A percentile compares a stretch with the other conserved stretches of the same genome.
Evolutionary conservation across 2,797 vertebrate genomes (phyloP).

Genomic region (Philypnodon macrostomus): DNA sequence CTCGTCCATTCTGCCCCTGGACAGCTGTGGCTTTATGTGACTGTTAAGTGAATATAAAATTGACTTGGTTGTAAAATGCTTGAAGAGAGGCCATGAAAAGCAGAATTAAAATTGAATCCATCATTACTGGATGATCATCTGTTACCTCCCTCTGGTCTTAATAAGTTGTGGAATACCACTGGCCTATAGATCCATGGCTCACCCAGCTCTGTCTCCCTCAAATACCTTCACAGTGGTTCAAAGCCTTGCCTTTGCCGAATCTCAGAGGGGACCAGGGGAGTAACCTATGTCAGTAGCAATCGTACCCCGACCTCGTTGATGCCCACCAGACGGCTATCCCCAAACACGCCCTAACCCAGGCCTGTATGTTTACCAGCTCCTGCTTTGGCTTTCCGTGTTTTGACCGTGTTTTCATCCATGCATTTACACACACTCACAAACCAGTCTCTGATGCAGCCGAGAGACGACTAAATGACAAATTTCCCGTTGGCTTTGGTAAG

Average conservation of each 20-base stretch:
- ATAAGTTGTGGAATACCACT: too few relatives aligned
- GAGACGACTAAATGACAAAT: constrained; percentile 80
- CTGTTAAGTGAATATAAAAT: too few relatives aligned
- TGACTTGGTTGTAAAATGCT: too few relatives aligned
- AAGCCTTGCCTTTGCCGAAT: constrained; percentile 61
- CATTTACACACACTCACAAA: constrained; percentile 67
- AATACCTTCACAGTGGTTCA: constrained; percentile 55
- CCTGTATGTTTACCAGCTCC: constrained; percentile 87
- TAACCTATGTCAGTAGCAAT: constrained; percentile 91
- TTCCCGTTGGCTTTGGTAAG: constrained; percentile 84
- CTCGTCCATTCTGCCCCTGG: too few relatives aligned
- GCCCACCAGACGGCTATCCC: constrained; percentile 85
- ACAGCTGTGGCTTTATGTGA: too few relatives aligned
- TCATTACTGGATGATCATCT: too few relatives aligned
- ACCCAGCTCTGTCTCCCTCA: too few relatives aligned
- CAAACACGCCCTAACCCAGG: constrained; percentile 95
- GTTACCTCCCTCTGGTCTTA: too few relatives aligned
- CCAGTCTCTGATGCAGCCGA: constrained; percentile 62
- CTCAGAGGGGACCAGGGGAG: constrained; percentile 83
- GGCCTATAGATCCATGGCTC: too few relatives aligned
- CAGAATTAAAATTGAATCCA: too few relatives aligned
- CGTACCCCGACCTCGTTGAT: constrained; percentile 81
- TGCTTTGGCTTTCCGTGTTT: constrained; percentile 47
- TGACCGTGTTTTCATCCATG: constrained; percentile 10
- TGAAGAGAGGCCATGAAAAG: too few relatives aligned